A percentile compares a stretch with the other conserved stretches of the same genome.
phyloP scores from a whole-genome alignment of 37 sponge, comb jelly and placozoan species.

The Crambe crambe region DNA sequence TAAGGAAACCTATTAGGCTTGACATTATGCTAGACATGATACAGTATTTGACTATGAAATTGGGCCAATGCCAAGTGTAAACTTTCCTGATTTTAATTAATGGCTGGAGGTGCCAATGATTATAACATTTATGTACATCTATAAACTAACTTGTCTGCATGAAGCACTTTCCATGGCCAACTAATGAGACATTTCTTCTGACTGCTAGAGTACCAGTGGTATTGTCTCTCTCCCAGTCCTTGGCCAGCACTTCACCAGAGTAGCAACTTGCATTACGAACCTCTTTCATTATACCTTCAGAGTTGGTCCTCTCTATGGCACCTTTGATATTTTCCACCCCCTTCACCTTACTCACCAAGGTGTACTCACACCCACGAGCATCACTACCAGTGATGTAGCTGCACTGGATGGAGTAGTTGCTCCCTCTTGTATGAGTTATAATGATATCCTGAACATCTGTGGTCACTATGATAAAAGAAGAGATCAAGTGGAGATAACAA shows the following conservation, averaged over 20 bases:
- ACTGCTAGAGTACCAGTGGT: not conserved
- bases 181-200: no score
- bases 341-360: not conserved
- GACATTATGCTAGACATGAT: no score
- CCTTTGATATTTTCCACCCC: not conserved
- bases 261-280: not conserved
- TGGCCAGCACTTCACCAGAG: not conserved
- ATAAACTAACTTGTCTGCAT: no score
- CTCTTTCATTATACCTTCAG: not conserved
- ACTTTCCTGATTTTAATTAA: no score
- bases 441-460: not conserved
- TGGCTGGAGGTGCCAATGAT: no score
- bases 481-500: no score
- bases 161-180: no score
- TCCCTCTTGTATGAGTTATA: not conserved
- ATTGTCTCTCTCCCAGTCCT: not conserved
- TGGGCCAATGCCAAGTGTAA: no score
- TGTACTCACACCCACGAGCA: not conserved
- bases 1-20: no score
- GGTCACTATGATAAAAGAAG: not conserved
- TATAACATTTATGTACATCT: no score
- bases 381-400: constrained; percentile 1
- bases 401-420: not conserved
- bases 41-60: no score
- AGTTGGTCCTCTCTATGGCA: not conserved